Evolutionary conservation across 2,888 invertebrate species (phyloP).

Genomic region (Mongoloraphidia duomilia): DNA sequence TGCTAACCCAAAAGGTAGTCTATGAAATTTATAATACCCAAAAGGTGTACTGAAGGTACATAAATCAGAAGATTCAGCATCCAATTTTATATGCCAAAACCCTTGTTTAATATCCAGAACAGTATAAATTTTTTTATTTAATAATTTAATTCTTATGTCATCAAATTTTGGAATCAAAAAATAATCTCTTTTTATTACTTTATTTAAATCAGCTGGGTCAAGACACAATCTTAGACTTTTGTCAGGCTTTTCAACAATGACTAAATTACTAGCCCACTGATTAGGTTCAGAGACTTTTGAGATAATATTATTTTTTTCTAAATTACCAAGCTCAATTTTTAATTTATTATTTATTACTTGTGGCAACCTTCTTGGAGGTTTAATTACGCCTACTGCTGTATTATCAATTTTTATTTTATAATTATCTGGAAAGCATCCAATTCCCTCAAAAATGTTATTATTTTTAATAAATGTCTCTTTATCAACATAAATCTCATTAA

Average conservation of each 20-base stretch:
- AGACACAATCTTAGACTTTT: slow-evolving; percentile 9
- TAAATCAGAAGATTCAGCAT: slow-evolving; percentile 6
- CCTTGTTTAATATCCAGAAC: slow-evolving; percentile 13
- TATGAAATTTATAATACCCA: no score
- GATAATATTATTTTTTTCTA: slow-evolving; percentile 1
- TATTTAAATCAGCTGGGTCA: slow-evolving; percentile 10
- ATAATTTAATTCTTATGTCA: slow-evolving; percentile 7
- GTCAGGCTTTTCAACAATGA: slow-evolving; percentile 5
- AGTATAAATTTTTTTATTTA: slow-evolving; percentile 8
- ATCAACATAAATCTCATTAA: no score
- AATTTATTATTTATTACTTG: background rate
- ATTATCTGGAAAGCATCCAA: no score
- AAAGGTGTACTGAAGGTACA: no score
- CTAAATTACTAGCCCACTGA: slow-evolving; percentile 7
- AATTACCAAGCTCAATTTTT: slow-evolving; percentile 2
- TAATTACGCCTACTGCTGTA: background rate
- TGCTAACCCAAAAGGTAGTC: slow-evolving; percentile 11
- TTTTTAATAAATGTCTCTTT: no score
- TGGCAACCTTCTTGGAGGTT: slow-evolving; percentile 4
- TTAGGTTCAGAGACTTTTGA: slow-evolving; percentile 3
- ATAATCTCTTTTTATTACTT: slow-evolving; percentile 7
- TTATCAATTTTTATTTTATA: no score
- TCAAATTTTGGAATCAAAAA: slow-evolving; percentile 12
- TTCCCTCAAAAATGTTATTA: no score
- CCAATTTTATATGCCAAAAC: slow-evolving; percentile 11